Conservation (phyloP, 2,113 vertebrate species). For the Lophotis ruficrista region DNA sequence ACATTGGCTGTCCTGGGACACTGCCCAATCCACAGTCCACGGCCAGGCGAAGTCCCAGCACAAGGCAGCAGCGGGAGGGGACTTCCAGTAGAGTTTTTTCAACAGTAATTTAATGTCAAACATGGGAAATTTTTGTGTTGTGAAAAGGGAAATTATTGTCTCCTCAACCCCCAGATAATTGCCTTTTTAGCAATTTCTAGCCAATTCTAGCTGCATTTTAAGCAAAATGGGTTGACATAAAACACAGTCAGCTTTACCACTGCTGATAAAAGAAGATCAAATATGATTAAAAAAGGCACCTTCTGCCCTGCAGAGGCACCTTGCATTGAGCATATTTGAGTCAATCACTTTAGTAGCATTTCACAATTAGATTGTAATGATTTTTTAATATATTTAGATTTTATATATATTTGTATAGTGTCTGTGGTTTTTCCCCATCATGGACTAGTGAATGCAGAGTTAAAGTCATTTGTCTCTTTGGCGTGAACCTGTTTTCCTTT, state of each 20-base stretch:
- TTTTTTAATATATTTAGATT: too few species aligned
- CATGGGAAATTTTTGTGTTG: not conserved
- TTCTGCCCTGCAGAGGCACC: not conserved
- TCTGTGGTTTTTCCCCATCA: not conserved
- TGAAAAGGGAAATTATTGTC: not conserved
- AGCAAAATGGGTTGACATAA: not conserved
- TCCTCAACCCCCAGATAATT: not conserved
- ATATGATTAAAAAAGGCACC: not conserved
- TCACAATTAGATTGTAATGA: not conserved
- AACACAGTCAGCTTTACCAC: not conserved
- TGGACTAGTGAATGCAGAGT: not conserved
- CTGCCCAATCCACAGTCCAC: too few species aligned
- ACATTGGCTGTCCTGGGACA: too few species aligned
- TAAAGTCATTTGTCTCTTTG: not conserved
- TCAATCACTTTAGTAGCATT: not conserved
- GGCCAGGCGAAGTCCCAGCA: too few species aligned
- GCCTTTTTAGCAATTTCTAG: not conserved
- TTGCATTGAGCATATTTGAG: not conserved
- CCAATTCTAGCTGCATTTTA: not conserved
- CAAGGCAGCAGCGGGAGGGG: not conserved
- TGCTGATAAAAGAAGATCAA: not conserved
- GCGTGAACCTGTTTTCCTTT: not conserved
- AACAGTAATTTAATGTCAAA: not conserved
- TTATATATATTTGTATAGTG: too few species aligned
- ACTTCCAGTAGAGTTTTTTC: not conserved